Base-by-base conservation (phyloP, 2,113 vertebrate species). In the Trichechus manatus region DNA sequence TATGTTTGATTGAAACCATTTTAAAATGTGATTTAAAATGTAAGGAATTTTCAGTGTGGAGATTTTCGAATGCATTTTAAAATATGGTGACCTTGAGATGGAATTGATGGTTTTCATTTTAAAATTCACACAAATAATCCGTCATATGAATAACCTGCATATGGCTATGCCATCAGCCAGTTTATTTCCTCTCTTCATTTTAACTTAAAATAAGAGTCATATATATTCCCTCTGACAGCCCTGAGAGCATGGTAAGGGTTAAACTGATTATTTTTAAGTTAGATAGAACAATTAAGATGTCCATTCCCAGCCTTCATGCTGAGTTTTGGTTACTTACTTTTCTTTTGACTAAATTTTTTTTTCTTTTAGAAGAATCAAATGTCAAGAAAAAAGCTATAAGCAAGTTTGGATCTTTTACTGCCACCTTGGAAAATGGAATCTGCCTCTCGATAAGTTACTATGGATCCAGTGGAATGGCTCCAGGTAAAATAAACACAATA, bases 381-480 rank as follows among this genome's bases (percentile, higher is more conserved):
- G 20, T 64, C 82, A 50, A 81, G 75, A 98, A 93, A 75, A 97
- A 96, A 97, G 74, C 87, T 93, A 89, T 97, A 93, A 99, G 99
- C 97, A 99, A 98, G 96, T 99, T 98, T 98, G 99, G 99, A 83
- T 99, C 99, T 66, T 99, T 99, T 98, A 99, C 99, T 86, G 99
- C 99, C 92, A 98, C 98, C 33, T 98, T 99, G 78, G 97, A 98
- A 97, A 99, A 98, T 96, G 99, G 99, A 97, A 99, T 99, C 96
- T 99, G 98, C 87, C 98, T 99, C 78, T 99, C 99, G 1, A 98
- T 99, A 97, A 99, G 99, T 96, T 99, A 98, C 97, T 99, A 99
- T 0, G 99, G 99, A 85, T 97, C 98, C 68, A 98, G 98, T 44
- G 99, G 99, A 97, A 97, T 98, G 97, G 86, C 85, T 31, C 96